Base-by-base conservation (phyloP, 2,113 vertebrate species). In the Cyprinodon tularosa region DNA sequence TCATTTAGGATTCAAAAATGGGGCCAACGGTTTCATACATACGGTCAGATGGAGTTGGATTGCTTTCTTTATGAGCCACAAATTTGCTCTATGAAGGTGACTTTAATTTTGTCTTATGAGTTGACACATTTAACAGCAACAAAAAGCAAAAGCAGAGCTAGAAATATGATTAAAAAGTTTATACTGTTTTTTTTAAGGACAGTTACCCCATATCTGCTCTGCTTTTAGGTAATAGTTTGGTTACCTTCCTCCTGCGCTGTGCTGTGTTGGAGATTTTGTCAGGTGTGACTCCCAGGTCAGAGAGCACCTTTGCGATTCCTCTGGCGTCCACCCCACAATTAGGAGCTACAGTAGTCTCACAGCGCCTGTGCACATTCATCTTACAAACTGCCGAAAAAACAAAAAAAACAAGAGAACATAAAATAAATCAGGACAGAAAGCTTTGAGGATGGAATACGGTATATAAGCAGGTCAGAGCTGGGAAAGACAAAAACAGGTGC, bases 321-420 rank as follows among this genome's bases (percentile, higher is more conserved):
- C 97, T 92, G 87, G 98, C 97, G 42, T 99, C 98, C 82, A 99
- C 97, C 0, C 98, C 98, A 20, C 98, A 99, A 94, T 98, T 99
- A 62, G 97, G 97, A 68, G 98, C 98, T 87, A 99, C 97, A 4
- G 98, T 99, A 82, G 91, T 95, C 94, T 99, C 97, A 89, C 98
- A 99, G 75, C 98, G 96, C 74, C 97, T 92, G 93, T 99, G 98
- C 78, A 98, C 97, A 47, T 99, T 99, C 98, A 99, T 99, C 95
- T 99, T 99, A 94, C 98, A 99, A 80, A 98, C 98, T 99, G 90
- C 4, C 2, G 3, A 6, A 45, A 53, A 29, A 6, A 50, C 4
- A 3, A 4, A 6, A 45, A 53, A 29, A 6, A 50, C n/a, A 69
- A n/a, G 13, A 48, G 12, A 15, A 53, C 0, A 61, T 0, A 6